phyloP scores from a whole-genome alignment of 2,113 vertebrate species.

The Hydrolagus affinis region DNA sequence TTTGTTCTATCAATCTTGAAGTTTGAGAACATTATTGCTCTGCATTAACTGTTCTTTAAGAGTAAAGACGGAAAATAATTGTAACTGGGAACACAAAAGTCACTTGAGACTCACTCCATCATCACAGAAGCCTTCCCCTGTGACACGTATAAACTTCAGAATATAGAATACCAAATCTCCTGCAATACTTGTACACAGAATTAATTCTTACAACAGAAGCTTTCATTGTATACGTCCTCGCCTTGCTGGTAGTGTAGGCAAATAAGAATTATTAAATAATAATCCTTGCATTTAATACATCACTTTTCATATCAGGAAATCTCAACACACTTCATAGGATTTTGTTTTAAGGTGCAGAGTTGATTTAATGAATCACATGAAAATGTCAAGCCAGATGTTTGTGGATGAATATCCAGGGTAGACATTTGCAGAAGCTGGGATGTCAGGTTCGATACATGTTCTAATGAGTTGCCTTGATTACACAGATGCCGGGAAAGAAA shows the following conservation, averaged over 20 bases:
- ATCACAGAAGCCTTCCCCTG: not conserved
- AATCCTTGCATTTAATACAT: not conserved
- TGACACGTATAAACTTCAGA: too few relatives aligned
- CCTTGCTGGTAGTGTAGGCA: not conserved
- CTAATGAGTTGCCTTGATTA: not conserved
- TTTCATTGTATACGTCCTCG: not conserved
- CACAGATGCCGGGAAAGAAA: not conserved
- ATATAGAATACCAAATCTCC: not conserved
- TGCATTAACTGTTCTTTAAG: not conserved
- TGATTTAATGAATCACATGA: not conserved
- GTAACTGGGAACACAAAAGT: not conserved
- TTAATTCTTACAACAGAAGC: not conserved
- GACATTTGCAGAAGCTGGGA: not conserved
- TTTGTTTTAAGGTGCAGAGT: not conserved
- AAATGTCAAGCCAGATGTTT: not conserved
- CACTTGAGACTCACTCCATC: not conserved
- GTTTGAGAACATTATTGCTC: not conserved
- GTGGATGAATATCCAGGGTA: too few relatives aligned
- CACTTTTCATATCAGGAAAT: not conserved
- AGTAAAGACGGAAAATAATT: not conserved
- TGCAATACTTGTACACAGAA: not conserved
- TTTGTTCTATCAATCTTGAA: not conserved
- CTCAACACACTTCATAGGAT: not conserved
- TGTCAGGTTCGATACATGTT: not conserved
- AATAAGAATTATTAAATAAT: not conserved